Conservation (phyloP, 2,888 invertebrate genomes). For the Acholoe squamosa region DNA sequence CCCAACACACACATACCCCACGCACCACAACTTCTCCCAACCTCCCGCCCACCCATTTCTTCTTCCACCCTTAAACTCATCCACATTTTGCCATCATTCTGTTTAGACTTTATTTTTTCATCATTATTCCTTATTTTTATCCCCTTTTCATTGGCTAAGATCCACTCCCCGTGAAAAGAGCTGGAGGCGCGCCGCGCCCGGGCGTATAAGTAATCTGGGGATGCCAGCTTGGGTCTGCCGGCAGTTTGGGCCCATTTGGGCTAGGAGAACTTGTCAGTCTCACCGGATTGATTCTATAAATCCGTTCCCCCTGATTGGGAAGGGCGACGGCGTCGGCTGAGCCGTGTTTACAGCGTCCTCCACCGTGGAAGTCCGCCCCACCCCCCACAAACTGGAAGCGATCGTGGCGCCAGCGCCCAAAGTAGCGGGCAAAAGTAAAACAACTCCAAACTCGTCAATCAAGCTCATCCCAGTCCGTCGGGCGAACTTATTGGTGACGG, state of each 20-base stretch:
- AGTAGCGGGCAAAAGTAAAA: slow-evolving; percentile 54
- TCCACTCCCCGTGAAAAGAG: slow-evolving; percentile 18
- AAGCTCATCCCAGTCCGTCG: neutral
- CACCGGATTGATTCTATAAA: slow-evolving; percentile 35
- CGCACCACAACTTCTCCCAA: neutral
- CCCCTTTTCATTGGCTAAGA: neutral
- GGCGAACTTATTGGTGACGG: neutral
- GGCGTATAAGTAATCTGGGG: slow-evolving; percentile 35
- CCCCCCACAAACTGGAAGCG: neutral
- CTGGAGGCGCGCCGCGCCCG: neutral
- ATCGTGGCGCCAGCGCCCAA: slow-evolving; percentile 12
- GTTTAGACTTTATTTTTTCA: neutral
- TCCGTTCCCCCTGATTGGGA: slow-evolving; percentile 50
- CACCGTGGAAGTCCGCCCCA: neutral
- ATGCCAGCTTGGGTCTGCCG: neutral
- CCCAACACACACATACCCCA: neutral
- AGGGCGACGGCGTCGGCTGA: slow-evolving; percentile 7
- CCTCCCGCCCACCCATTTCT: neutral
- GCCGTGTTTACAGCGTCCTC: slow-evolving; percentile 11
- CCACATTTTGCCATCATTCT: neutral
- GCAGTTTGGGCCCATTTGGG: neutral
- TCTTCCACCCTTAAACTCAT: no score
- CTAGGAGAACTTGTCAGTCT: neutral
- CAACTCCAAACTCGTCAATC: slow-evolving; percentile 34
- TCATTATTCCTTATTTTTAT: slow-evolving; percentile 5